Conservation (phyloP, 2,113 vertebrate genomes). For the Opisthocomus hoazin region DNA sequence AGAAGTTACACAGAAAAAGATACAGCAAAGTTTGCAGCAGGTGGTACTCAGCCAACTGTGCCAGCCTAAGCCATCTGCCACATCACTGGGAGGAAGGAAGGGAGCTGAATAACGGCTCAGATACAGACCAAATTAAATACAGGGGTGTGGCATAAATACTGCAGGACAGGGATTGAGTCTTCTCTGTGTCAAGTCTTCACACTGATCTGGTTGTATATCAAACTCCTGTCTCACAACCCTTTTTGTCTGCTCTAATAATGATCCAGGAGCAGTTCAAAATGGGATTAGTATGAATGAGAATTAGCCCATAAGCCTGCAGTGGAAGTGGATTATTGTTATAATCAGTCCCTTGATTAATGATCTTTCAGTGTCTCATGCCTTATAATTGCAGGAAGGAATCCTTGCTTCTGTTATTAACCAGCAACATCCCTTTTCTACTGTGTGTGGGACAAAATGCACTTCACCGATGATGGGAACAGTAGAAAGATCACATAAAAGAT, state of each 20-base stretch:
- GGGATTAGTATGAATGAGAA: conserved; percentile 20
- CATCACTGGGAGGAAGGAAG: neutral
- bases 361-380: neutral
- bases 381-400: conserved; percentile 24
- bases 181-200: neutral
- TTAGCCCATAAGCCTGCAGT: neutral
- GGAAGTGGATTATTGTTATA: conserved; percentile 27
- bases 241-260: neutral
- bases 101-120: neutral
- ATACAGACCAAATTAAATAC: neutral
- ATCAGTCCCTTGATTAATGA: conserved; percentile 24
- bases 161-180: neutral
- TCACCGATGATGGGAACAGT: neutral
- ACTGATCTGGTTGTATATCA: neutral
- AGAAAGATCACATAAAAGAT: neutral
- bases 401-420: neutral
- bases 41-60: neutral
- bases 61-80: conserved; percentile 36
- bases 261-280: neutral
- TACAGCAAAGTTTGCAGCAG: neutral
- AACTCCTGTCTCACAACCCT: accelerated
- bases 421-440: neutral
- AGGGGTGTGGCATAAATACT: neutral
- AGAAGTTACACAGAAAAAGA: neutral
- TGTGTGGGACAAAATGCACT: neutral